Base-by-base conservation (phyloP, 2,888 invertebrate species). In the Protophormia terraenovae region DNA sequence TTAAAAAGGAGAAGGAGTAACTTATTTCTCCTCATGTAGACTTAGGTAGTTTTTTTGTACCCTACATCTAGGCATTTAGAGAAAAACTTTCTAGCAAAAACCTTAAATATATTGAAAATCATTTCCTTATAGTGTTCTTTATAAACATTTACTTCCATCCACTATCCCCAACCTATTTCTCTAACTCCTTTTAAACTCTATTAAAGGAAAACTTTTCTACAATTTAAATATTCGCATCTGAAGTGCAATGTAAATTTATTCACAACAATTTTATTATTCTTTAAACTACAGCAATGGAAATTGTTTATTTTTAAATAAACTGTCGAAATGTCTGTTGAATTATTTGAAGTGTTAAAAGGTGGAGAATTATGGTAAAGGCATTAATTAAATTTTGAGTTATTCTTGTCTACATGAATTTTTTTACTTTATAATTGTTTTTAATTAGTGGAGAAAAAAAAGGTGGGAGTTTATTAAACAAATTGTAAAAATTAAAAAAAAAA, bases 241-340 rank as follows among this genome's bases (percentile, higher is more conserved):
- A 84, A 81, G 84, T 84, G 81, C 50, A 84, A 24, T 77, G 81
- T 62, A 84, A 77, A 84, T 84, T 84, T 81, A 84, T 84, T 77
- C 81, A 72, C 29, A 72, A 41, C 1, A 41, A 72, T 80, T 67
- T 67, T 73, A 72, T 64, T 60, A 45, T 84, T 79, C 64, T 45
- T 81, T 80, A 66, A 77, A 72, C 58, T 71, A 66, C 32, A 78
- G 47, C 35, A 66, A 47, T 32, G 29, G 27, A 47, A 71, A 50
- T 14, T 79, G 71, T 83, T 76, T 79, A 66, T 58, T 75, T 75
- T 45, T 47, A 62, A 77, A 84, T 80, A 60, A 62, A 76, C 71
- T 67, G 80, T 53, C 27, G 60, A 67, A 64, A 55, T 60, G 62
- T 41, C 60, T 78, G 29, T 76, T 22, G 16, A 50, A 76, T 73